Percentiles rank a stretch among this genome's conserved stretches.
These are phyloP conservation scores for Quiscalus mexicanus DNA, from an alignment of 2,113 vertebrate species.

Conservation along the genomic window DNA sequence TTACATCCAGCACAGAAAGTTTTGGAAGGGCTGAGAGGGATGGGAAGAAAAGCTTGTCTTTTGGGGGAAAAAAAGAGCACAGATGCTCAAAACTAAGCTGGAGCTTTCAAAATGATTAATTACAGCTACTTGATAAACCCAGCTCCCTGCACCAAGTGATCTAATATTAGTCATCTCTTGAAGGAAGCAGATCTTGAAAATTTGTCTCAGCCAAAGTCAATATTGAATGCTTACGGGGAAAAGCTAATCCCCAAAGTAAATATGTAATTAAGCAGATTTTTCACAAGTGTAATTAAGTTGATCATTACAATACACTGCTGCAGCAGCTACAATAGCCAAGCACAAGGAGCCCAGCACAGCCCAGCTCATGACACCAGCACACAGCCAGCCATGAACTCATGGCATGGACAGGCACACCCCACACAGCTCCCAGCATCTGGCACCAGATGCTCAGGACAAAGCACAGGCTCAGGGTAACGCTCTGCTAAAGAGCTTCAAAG, in stretches of 20 bases:
- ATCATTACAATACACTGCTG: background rate
- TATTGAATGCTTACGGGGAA: background rate
- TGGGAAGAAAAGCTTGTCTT: constrained; percentile 3
- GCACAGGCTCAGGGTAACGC: background rate
- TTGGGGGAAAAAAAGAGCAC: background rate
- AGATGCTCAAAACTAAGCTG: background rate
- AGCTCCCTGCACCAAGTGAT: background rate
- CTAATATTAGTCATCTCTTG: constrained; percentile 21
- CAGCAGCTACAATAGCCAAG: background rate
- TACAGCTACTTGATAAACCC: constrained; percentile 24
- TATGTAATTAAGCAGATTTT: constrained; percentile 41
- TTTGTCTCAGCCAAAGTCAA: constrained; percentile 44
- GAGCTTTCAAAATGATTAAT: constrained; percentile 25
- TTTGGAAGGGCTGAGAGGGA: background rate
- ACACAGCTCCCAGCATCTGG: background rate
- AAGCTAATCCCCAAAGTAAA: constrained; percentile 47
- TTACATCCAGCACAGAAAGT: background rate
- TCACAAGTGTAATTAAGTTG: constrained; percentile 2
- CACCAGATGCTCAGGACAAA: background rate
- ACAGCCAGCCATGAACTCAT: background rate
- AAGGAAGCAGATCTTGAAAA: constrained; percentile 33
- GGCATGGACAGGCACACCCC: background rate
- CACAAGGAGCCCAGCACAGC: background rate
- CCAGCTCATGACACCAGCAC: background rate
- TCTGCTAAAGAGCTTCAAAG: fast-evolving